Percentiles rank a stretch among this genome's conserved stretches.
Evolutionary conservation across 2,888 invertebrate genomes (phyloP).

Genomic region (Andrena bucephala): DNA sequence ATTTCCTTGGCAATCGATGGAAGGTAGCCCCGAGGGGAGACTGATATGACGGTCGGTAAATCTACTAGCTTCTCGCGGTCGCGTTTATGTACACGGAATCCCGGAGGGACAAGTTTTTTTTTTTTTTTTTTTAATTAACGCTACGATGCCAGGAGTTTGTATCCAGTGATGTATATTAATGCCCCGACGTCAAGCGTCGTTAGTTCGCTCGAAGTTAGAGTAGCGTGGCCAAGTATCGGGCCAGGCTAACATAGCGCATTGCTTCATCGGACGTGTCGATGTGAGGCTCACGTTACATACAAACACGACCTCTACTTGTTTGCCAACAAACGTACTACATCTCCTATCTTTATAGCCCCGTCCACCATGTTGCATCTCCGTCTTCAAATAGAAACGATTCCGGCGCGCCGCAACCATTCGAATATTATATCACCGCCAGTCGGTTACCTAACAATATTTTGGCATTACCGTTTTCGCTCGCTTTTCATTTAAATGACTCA

Average conservation of each 20-base stretch:
- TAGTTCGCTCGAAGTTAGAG: slow-evolving; percentile 31
- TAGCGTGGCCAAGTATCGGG: slow-evolving; percentile 23
- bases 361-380: slow-evolving; percentile 69
- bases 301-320: slow-evolving; percentile 74
- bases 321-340: slow-evolving; percentile 71
- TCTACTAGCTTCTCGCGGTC: background rate
- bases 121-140: background rate
- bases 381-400: slow-evolving; percentile 73
- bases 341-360: slow-evolving; percentile 73
- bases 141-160: background rate
- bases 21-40: background rate
- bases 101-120: background rate
- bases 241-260: slow-evolving; percentile 49
- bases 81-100: background rate
- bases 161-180: background rate
- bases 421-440: slow-evolving; percentile 57
- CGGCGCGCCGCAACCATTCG: slow-evolving; percentile 46
- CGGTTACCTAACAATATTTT: slow-evolving; percentile 55
- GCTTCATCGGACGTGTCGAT: slow-evolving; percentile 62
- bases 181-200: background rate
- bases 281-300: slow-evolving; percentile 64
- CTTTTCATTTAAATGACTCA: slow-evolving; percentile 26
- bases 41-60: background rate
- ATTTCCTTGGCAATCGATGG: background rate
- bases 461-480: slow-evolving; percentile 13